Conservation (phyloP, 2,797 vertebrate species). For the Danio jaintianensis region DNA sequence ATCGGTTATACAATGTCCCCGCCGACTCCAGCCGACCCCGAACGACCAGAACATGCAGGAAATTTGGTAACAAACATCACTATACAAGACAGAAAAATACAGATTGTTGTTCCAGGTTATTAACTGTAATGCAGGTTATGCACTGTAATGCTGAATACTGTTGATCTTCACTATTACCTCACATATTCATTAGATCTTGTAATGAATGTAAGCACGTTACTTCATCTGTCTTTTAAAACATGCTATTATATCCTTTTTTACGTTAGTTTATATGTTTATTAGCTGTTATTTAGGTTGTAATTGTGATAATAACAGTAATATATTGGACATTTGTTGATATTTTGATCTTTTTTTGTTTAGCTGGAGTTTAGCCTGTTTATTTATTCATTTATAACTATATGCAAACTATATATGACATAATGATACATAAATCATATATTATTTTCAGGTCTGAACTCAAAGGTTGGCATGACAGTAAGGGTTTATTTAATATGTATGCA, state of each 20-base stretch:
- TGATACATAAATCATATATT: no score
- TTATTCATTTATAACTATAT: no score
- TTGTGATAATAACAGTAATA: no score
- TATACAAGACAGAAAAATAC: neutral
- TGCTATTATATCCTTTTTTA: neutral
- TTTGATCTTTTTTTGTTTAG: no score
- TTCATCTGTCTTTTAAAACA: neutral
- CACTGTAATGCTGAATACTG: neutral
- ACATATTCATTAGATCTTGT: neutral
- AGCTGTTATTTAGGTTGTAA: no score
- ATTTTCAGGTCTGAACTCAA: no score
- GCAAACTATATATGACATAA: no score
- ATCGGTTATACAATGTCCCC: constrained; percentile 70
- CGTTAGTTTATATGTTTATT: no score
- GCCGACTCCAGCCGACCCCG: constrained; percentile 46
- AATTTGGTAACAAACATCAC: neutral
- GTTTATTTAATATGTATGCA: constrained; percentile 52
- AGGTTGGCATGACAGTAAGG: no score
- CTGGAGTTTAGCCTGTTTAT: no score
- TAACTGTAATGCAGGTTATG: neutral
- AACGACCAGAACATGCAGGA: neutral
- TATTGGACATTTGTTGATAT: no score
- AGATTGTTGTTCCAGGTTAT: neutral
- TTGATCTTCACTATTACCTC: neutral
- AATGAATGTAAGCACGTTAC: neutral